Conservation (phyloP, 35 echinoderm and acorn worm genomes). For the Amphiura filiformis region DNA sequence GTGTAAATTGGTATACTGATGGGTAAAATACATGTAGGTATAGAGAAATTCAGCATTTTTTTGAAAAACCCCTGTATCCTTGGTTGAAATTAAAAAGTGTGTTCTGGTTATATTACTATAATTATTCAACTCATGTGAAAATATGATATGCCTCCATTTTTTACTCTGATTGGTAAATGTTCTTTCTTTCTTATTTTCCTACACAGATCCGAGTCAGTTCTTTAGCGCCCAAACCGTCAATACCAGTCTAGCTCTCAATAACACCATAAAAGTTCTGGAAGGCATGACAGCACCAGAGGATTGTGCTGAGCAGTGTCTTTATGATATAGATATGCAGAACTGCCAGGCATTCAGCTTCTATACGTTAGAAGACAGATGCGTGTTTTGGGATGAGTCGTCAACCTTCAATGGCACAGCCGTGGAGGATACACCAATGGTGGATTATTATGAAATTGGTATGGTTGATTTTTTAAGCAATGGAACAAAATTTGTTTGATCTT, state of each 20-base stretch:
- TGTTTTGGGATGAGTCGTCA: slow-evolving; percentile 28
- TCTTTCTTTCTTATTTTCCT: too few relatives aligned
- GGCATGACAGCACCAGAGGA: slow-evolving; percentile 10
- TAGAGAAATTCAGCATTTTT: too few relatives aligned
- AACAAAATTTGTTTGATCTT: too few relatives aligned
- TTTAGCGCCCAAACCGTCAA: neutral
- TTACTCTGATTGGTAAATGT: too few relatives aligned
- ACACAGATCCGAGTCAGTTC: neutral
- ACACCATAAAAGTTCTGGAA: neutral
- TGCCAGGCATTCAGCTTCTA: slow-evolving; percentile 65
- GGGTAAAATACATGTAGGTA: too few relatives aligned
- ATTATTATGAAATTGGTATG: slow-evolving; percentile 51
- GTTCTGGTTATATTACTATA: too few relatives aligned
- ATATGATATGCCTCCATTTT: too few relatives aligned
- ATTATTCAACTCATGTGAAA: too few relatives aligned
- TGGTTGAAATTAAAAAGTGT: too few relatives aligned
- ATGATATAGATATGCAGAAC: neutral
- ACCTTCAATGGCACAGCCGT: slow-evolving; percentile 11
- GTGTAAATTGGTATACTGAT: too few relatives aligned
- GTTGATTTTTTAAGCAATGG: neutral
- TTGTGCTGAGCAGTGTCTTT: slow-evolving; percentile 47
- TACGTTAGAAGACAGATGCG: neutral
- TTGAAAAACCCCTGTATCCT: too few relatives aligned
- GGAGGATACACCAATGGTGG: neutral
- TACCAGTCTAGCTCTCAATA: neutral